Evolutionary conservation across 2,113 vertebrate species (phyloP).

Genomic region (Gobius niger): DNA sequence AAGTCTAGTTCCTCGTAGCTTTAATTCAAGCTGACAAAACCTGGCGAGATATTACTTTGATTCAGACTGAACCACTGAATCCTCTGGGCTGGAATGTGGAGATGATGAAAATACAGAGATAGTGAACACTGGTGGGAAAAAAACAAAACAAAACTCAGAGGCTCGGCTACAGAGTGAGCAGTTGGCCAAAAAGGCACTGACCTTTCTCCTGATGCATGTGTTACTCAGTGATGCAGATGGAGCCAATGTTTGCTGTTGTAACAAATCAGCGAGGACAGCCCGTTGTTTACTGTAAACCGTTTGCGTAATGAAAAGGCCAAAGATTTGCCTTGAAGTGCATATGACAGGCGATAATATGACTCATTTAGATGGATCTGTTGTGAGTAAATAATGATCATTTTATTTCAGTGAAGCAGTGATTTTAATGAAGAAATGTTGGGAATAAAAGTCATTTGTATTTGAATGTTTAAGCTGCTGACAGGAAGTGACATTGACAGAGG

Average conservation of each 20-base stretch:
- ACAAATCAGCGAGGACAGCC: background rate
- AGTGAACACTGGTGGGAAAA: constrained; percentile 46
- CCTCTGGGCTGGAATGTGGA: constrained; percentile 41
- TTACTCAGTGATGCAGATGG: constrained; percentile 28
- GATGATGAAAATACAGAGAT: constrained; percentile 40
- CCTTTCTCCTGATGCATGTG: constrained; percentile 33
- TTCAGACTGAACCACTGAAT: constrained; percentile 28
- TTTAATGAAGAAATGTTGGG: no score
- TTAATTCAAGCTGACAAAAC: constrained; percentile 32
- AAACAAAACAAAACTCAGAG: no score
- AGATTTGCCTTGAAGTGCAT: background rate
- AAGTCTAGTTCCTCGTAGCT: constrained; percentile 10
- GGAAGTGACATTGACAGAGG: no score
- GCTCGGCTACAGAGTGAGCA: constrained; percentile 29
- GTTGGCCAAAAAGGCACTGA: constrained; percentile 43
- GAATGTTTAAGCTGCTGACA: no score
- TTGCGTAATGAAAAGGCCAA: background rate
- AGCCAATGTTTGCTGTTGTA: constrained; percentile 11
- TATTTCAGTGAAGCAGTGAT: no score
- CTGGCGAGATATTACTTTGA: constrained; percentile 39
- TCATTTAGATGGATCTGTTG: no score
- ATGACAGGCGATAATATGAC: background rate
- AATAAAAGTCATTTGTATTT: no score
- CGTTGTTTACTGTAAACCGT: background rate
- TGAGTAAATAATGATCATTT: no score